Evolutionary conservation across 1,140 invertebrate species (phyloP), one percentile per base, ranked within the genome.

Genomic region (Plodia interpunctella): DNA sequence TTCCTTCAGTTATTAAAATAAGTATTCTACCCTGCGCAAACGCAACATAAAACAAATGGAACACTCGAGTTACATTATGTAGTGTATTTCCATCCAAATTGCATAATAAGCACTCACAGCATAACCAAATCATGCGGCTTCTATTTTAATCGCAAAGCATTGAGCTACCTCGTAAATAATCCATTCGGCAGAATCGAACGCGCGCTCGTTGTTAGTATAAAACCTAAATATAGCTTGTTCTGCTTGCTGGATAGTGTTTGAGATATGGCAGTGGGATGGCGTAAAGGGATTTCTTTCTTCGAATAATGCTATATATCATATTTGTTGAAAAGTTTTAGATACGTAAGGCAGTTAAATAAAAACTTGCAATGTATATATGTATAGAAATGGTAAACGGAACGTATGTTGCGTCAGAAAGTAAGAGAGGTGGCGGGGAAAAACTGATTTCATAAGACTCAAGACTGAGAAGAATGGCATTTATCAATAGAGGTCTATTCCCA

Each of bases 111-210:
- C 51, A 53, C 30, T 32, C 30, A 25, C 19, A 53, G 38, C 13
- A 15, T 44, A 4, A 15, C n/a, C 20, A 25, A 53, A n/a, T 20
- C 9, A 53, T 53, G 21, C 51, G 3, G 51, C n/a, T 53, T 53
- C 51, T 53, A 53, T 53, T 53, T 53, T 25, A 25, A 53, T 53
- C 51, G 21, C 51, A 25, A 53, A n/a, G 21, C 51, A 53, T 25
- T 15, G 51, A n/a, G n/a, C 20, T 25, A 53, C 20, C 9, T 53
- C 51, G 51, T 53, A 53, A 53, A 53, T 53, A 53, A 53, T 53
- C 51, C 51, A 53, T 53, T 53, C n/a, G 51, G 51, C 51, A 53
- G 51, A 53, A 53, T 53, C 51, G 51, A 53, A 53, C 51, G 20
- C 49, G 19, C 51, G 25, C 51, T 21, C 51, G 51, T 53, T 53